Percentiles rank a stretch among this genome's conserved stretches.
These are phyloP conservation scores for Agapornis roseicollis DNA, from an alignment of 2,113 vertebrate species.

Conservation along the genomic window DNA sequence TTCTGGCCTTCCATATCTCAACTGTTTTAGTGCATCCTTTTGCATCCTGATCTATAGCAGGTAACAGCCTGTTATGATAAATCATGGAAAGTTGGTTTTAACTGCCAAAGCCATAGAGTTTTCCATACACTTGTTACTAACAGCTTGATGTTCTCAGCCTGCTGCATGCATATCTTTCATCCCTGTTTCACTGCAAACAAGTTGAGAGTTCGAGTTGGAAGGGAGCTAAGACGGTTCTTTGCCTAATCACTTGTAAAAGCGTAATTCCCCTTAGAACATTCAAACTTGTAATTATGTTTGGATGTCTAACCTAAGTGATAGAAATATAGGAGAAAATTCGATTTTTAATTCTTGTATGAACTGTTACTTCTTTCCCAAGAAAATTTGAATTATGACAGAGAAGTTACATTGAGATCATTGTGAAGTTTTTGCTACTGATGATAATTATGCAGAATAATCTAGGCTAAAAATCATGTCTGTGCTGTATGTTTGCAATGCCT, in stretches of 20 bases:
- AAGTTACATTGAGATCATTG: not conserved
- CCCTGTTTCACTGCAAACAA: not conserved
- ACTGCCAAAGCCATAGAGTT: not conserved
- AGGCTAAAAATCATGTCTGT: not conserved
- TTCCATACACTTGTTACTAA: not conserved
- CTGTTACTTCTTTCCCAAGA: not conserved
- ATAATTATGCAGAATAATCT: not conserved
- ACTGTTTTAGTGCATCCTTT: not conserved
- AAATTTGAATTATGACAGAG: not conserved
- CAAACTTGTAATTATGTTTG: not conserved
- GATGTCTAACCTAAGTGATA: not conserved
- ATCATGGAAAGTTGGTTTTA: not conserved
- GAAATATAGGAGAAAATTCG: not conserved
- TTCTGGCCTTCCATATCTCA: not conserved
- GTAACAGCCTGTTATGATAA: not conserved
- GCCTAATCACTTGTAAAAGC: not conserved
- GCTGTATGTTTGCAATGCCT: not conserved
- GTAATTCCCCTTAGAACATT: not conserved
- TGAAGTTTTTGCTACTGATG: not conserved
- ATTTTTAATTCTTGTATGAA: not conserved
- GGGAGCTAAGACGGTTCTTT: not conserved
- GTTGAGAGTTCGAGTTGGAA: not conserved
- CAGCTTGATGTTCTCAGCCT: not conserved
- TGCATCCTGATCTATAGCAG: not conserved
- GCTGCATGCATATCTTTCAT: not conserved